Evolutionary conservation across 2,113 vertebrate species (phyloP).

Genomic region (Ahaetulla prasina): DNA sequence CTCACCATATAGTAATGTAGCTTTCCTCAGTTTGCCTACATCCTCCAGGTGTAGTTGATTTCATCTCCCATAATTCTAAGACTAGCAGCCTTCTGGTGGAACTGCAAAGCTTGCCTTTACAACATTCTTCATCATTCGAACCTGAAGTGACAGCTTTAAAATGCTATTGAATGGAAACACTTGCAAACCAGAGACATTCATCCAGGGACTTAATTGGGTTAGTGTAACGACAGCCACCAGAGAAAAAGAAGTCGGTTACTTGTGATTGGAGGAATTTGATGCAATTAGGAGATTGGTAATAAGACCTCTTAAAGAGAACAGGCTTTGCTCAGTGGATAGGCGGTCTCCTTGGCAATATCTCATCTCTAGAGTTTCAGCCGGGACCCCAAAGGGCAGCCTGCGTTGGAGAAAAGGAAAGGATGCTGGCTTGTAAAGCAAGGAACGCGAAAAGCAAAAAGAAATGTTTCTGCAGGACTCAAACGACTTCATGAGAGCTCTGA

Average conservation of each 20-base stretch:
- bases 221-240: conserved; percentile 30
- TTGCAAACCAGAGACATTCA: background rate
- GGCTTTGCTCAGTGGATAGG: conserved; percentile 63
- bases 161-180: background rate
- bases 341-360: conserved; percentile 63
- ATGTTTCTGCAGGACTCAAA: conserved; percentile 50
- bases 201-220: background rate
- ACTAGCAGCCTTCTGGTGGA: background rate
- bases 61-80: background rate
- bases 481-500: conserved; percentile 49
- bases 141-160: background rate
- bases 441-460: conserved; percentile 51
- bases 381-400: conserved; percentile 43
- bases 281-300: conserved; percentile 61
- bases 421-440: background rate
- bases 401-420: conserved; percentile 28
- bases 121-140: background rate
- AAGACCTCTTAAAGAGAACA: conserved; percentile 57
- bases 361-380: conserved; percentile 35
- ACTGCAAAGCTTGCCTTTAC: background rate
- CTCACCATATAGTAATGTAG: background rate
- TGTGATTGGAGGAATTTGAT: conserved; percentile 49
- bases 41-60: too few relatives aligned
- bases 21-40: background rate
- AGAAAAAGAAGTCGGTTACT: conserved; percentile 4